phyloP scores from a whole-genome alignment of 2,888 invertebrate species.

The Chalcosyrphus nemorum region DNA sequence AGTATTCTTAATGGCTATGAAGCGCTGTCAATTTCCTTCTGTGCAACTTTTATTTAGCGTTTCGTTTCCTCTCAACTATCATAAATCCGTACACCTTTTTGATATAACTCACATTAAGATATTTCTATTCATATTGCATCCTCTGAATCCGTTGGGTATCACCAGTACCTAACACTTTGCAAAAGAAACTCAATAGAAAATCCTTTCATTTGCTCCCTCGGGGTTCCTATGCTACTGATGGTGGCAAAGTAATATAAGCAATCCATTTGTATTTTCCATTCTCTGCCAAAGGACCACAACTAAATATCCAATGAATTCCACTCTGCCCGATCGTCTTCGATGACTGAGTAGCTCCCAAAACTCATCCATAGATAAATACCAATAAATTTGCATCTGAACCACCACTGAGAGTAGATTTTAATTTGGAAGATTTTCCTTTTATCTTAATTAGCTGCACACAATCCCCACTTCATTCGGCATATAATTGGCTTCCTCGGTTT shows the following conservation, averaged over 20 bases:
- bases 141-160: constrained; percentile 13
- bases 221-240: background rate
- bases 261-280: constrained; percentile 6
- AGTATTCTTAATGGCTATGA: too few species aligned
- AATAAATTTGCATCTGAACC: background rate
- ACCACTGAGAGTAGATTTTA: constrained; percentile 24
- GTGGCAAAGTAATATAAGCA: background rate
- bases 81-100: constrained; percentile 7
- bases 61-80: constrained; percentile 2
- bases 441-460: constrained; percentile 46
- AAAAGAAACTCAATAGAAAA: background rate
- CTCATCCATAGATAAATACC: constrained; percentile 13
- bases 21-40: background rate
- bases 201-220: background rate
- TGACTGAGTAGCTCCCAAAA: background rate
- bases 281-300: background rate
- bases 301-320: constrained; percentile 16
- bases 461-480: constrained; percentile 15
- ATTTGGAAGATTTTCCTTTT: constrained; percentile 46
- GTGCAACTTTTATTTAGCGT: background rate
- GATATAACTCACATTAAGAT: too few species aligned
- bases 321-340: background rate
- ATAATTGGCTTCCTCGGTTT: constrained; percentile 23
- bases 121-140: constrained; percentile 31
- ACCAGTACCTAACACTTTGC: background rate